A percentile compares a stretch with the other conserved stretches of the same genome.
These are phyloP conservation scores for Dendrolimus pini DNA, from an alignment of 2,888 invertebrate genomes.

Conservation along the genomic window DNA sequence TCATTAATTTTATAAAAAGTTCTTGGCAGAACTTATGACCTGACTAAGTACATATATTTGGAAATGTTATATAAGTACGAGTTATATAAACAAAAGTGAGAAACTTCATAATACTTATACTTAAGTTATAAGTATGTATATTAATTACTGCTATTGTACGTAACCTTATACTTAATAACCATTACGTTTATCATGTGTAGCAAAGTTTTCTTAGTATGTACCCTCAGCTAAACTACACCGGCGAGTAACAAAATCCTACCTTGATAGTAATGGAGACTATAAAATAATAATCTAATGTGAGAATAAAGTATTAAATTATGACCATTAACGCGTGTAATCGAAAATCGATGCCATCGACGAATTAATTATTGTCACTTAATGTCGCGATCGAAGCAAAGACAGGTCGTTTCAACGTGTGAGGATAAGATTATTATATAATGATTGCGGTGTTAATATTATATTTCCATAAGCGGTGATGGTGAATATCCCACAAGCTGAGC, in stretches of 20 bases:
- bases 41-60: too few relatives aligned
- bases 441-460: constrained; percentile 64
- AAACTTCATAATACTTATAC: too few relatives aligned
- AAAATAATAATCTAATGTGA: constrained; percentile 21
- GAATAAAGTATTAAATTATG: constrained; percentile 25
- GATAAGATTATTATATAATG: constrained; percentile 60
- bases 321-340: constrained; percentile 23
- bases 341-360: constrained; percentile 34
- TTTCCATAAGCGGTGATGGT: constrained; percentile 52
- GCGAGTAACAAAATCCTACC: background rate
- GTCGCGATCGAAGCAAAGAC: constrained; percentile 36
- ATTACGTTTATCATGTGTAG: too few relatives aligned
- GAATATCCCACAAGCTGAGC: constrained; percentile 35
- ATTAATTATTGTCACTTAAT: constrained; percentile 49
- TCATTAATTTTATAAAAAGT: too few relatives aligned
- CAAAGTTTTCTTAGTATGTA: background rate
- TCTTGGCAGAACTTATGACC: too few relatives aligned
- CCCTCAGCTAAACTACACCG: background rate
- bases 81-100: too few relatives aligned
- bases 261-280: constrained; percentile 7
- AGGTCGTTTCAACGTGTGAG: constrained; percentile 48
- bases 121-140: too few relatives aligned
- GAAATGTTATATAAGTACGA: too few relatives aligned
- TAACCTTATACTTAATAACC: too few relatives aligned
- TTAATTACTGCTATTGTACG: too few relatives aligned